Evolutionary conservation across 1,140 invertebrate species (phyloP), one percentile per base, ranked within the genome.

Genomic region (Cephus cinctus): DNA sequence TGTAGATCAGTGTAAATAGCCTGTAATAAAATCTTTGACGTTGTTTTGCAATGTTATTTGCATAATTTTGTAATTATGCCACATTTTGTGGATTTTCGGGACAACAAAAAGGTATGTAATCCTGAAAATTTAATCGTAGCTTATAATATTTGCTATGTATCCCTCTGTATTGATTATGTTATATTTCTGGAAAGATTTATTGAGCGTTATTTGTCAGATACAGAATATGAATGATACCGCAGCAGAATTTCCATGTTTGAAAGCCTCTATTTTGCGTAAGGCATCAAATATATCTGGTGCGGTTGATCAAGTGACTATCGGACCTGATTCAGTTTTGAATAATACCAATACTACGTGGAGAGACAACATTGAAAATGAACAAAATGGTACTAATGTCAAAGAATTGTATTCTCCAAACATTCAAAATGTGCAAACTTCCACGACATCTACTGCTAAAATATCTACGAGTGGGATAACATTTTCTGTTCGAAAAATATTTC

Each of bases 241-340:
- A 3, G 52, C 63, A 5, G 66, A 72, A 14, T 77, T 76, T 50
- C 55, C 61, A 22, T 65, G 63, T 11, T 45, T 77, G 3, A 76
- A 75, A 66, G 54, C 72, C 11, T 76, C 76, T 3, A 68, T 68
- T 4, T 57, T 78, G 3, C 43, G 56, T 9, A 79, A 79, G 54
- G 68, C 63, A 1, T 60, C 50, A 9, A 39, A 56, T 39, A 58
- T 77, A 25, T 69, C 62, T 8, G 40, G 46, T 1, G 55, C 54
- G 35, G 50, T 73, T 15, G 47, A 70, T 23, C 43, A 66, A 36
- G 59, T 71, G 5, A 76, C 72, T 1, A 61, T 75, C 43, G 67
- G 69, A 6, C 67, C 71, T 2, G 52, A 67, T 50, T 63, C 58
- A 11, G 9, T 42, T 35, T 8, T 40, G 16, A 49, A 46, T 1